A percentile compares a stretch with the other conserved stretches of the same genome.
Conservation (phyloP, 2,113 vertebrate genomes). For the Lepus europaeus region DNA sequence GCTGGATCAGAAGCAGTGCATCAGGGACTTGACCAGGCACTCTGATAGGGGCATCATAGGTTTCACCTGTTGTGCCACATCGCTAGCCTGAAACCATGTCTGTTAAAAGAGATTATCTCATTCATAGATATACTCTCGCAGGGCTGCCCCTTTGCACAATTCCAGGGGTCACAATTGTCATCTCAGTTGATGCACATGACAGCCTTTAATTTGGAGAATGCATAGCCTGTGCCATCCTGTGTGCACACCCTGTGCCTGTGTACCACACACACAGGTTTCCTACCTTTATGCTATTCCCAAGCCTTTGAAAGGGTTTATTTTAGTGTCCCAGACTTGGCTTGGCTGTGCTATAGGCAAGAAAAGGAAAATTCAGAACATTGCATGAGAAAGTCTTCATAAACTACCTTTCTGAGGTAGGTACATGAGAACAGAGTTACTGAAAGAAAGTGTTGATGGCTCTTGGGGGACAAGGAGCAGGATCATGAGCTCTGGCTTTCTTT, state of each 20-base stretch:
- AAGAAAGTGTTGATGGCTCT: not conserved
- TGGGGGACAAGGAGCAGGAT: not conserved
- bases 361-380: not conserved
- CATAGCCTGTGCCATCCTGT: not conserved
- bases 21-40: no score
- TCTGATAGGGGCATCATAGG: no score
- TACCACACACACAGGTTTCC: not conserved
- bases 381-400: not conserved
- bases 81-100: not conserved
- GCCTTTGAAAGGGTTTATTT: not conserved
- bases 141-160: not conserved
- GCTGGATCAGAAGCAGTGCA: no score
- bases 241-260: no score
- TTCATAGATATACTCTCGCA: not conserved
- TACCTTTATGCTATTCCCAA: not conserved
- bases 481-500: not conserved
- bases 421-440: not conserved
- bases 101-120: not conserved
- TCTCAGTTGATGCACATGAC: no score
- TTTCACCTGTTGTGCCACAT: no score
- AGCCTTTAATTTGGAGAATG: not conserved
- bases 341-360: not conserved
- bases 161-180: not conserved
- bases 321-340: not conserved
- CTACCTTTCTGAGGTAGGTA: not conserved